Evolutionary conservation across 2,113 vertebrate genomes (phyloP).

Genomic region (Nannospalax galili): DNA sequence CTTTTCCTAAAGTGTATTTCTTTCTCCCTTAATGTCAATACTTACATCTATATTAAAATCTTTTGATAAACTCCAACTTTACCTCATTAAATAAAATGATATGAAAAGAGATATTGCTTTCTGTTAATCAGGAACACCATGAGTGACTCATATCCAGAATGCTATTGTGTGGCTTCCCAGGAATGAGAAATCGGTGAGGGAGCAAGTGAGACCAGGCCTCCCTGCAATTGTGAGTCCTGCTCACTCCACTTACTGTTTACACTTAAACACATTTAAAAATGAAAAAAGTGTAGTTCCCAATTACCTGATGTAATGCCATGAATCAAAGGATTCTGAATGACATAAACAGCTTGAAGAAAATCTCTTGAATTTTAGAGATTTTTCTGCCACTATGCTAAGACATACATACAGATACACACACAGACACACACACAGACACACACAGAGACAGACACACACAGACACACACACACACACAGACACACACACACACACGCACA

Average conservation of each 20-base stretch:
- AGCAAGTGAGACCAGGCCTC: background rate
- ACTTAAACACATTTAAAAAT: background rate
- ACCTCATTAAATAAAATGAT: background rate
- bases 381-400: no score
- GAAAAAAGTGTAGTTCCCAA: background rate
- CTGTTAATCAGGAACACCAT: background rate
- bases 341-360: background rate
- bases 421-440: no score
- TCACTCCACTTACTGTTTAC: background rate
- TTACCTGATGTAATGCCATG: background rate
- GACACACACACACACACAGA: no score
- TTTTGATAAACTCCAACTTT: background rate
- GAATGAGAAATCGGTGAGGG: background rate
- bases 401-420: no score
- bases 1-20: background rate
- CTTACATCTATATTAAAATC: background rate
- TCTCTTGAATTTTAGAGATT: background rate
- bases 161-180: background rate
- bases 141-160: background rate
- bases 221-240: no score
- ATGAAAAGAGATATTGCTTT: background rate
- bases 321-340: background rate
- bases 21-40: background rate
- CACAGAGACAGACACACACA: no score
- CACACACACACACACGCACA: no score